Percentiles rank a stretch among this genome's conserved stretches.
Evolutionary conservation across 2,113 vertebrate species (phyloP).

Genomic region (Mustela nigripes): DNA sequence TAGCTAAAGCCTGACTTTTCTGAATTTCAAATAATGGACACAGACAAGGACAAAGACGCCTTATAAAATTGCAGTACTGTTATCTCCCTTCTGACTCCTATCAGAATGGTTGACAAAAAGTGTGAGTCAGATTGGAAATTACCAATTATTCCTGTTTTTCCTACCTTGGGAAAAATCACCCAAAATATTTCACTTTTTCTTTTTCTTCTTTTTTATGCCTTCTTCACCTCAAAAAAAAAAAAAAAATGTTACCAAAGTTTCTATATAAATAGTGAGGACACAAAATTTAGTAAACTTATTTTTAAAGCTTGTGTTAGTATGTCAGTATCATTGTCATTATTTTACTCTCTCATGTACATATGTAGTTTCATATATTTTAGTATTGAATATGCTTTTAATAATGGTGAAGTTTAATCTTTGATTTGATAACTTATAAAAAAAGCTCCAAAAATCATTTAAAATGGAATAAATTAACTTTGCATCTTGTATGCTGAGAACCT

Average conservation of each 20-base stretch:
- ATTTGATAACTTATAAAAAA: neutral
- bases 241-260: neutral
- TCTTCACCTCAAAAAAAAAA: neutral
- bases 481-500: neutral
- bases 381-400: neutral
- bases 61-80: neutral
- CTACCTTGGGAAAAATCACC: neutral
- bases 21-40: neutral
- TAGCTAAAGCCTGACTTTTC: neutral
- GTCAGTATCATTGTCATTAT: neutral
- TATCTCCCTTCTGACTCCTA: neutral
- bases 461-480: neutral
- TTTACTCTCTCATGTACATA: neutral
- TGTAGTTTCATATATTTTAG: neutral
- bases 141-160: neutral
- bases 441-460: neutral
- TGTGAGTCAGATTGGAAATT: neutral
- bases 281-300: neutral
- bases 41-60: no score
- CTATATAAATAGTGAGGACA: neutral
- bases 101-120: neutral
- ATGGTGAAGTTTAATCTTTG: neutral
- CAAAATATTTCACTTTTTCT: neutral
- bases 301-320: neutral
- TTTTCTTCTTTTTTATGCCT: neutral